phyloP scores from a whole-genome alignment of 2,113 vertebrate species.

The Saguinus imperator region DNA sequence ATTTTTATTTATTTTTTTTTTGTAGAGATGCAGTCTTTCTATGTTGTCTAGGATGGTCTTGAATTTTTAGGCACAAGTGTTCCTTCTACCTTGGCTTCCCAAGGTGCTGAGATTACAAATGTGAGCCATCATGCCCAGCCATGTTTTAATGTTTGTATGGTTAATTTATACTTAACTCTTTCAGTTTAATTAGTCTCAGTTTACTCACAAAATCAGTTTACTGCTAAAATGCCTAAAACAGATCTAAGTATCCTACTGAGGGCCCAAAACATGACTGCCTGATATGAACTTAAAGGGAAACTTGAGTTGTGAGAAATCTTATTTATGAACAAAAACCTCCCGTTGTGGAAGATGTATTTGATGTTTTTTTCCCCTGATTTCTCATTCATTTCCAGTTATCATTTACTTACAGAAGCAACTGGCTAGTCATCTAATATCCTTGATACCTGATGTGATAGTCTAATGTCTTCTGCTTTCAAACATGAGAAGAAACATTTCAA shows the following conservation, averaged over 20 bases:
- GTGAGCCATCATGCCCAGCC: neutral
- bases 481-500: slow-evolving; percentile 47
- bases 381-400: slow-evolving; percentile 33
- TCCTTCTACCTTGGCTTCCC: too few relatives aligned
- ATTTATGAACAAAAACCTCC: slow-evolving; percentile 3
- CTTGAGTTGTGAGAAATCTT: neutral
- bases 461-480: slow-evolving; percentile 37
- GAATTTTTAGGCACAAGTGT: too few relatives aligned
- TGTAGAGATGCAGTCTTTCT: too few relatives aligned
- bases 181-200: neutral
- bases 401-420: slow-evolving; percentile 44
- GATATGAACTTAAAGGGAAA: neutral
- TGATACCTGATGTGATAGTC: slow-evolving; percentile 39
- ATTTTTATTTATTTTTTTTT: too few relatives aligned
- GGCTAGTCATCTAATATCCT: slow-evolving; percentile 44
- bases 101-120: too few relatives aligned
- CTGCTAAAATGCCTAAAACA: neutral
- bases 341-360: neutral
- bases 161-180: neutral
- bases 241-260: neutral
- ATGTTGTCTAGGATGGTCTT: too few relatives aligned
- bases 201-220: neutral
- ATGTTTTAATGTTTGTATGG: neutral
- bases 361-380: neutral
- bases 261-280: neutral